Conservation (phyloP, 2,797 vertebrate species). For the Gymnodraco acuticeps region DNA sequence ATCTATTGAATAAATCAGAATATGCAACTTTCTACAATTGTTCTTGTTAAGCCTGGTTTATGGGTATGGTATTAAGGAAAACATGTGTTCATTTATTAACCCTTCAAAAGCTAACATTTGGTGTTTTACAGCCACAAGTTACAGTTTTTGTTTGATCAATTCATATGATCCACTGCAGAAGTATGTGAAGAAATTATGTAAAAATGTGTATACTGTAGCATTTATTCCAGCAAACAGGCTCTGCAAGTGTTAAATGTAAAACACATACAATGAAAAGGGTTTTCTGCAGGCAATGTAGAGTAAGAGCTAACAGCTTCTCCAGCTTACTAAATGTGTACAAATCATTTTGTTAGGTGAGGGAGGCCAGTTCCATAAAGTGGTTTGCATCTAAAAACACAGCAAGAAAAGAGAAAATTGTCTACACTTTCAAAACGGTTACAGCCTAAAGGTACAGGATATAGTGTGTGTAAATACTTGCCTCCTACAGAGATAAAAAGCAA, state of each 20-base stretch:
- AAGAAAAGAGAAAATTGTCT: background rate
- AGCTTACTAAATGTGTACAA: background rate
- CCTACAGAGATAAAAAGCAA: conserved; percentile 93
- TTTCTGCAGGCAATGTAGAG: background rate
- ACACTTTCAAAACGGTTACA: background rate
- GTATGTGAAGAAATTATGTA: background rate
- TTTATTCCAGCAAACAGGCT: background rate
- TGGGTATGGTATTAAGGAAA: background rate
- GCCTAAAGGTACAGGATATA: background rate
- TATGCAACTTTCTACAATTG: background rate
- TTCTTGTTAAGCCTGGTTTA: background rate
- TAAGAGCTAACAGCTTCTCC: background rate
- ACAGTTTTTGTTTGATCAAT: background rate
- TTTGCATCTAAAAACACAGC: background rate
- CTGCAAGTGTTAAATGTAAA: background rate
- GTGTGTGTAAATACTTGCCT: conserved; percentile 76
- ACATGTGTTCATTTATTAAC: background rate
- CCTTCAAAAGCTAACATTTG: background rate
- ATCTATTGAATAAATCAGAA: background rate
- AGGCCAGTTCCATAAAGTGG: background rate
- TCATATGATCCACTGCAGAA: background rate
- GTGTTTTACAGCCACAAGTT: background rate
- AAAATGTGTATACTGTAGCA: no score
- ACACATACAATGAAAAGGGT: background rate
- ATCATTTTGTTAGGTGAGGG: background rate